phyloP scores from a whole-genome alignment of 2,797 vertebrate genomes.

The Arrhamphus sclerolepis region DNA sequence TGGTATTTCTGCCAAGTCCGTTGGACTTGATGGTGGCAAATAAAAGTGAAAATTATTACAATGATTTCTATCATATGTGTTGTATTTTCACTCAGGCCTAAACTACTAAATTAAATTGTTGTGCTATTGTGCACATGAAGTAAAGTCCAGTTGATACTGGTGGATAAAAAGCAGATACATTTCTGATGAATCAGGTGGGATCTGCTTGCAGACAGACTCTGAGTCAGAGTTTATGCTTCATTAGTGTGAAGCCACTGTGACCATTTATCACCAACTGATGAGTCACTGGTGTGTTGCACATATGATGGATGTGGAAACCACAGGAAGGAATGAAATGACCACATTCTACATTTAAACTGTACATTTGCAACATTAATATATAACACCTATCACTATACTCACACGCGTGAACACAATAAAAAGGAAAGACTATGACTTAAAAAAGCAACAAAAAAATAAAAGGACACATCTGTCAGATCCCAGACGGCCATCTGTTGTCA shows the following conservation, averaged over 20 bases:
- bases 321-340: not conserved
- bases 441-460: not conserved
- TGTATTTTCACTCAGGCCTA: not conserved
- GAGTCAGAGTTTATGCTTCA: conserved; percentile 19
- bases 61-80: not conserved
- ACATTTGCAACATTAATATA: too few relatives aligned
- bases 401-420: too few relatives aligned
- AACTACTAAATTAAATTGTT: too few relatives aligned
- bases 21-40: not conserved
- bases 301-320: conserved; percentile 2
- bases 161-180: conserved; percentile 3
- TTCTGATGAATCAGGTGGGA: conserved; percentile 16
- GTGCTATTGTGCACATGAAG: too few relatives aligned
- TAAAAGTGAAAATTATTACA: not conserved
- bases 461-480: not conserved
- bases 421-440: too few relatives aligned
- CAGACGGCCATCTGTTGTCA: conserved; percentile 52
- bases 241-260: conserved; percentile 8
- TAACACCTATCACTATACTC: too few relatives aligned
- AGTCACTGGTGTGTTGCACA: conserved; percentile 36
- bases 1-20: too few relatives aligned
- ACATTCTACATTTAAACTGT: not conserved
- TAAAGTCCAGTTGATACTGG: not conserved
- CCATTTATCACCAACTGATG: conserved; percentile 33
- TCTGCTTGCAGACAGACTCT: conserved; percentile 10